phyloP scores from a whole-genome alignment of 2,797 vertebrate genomes.

The Cephalopachus bancanus region DNA sequence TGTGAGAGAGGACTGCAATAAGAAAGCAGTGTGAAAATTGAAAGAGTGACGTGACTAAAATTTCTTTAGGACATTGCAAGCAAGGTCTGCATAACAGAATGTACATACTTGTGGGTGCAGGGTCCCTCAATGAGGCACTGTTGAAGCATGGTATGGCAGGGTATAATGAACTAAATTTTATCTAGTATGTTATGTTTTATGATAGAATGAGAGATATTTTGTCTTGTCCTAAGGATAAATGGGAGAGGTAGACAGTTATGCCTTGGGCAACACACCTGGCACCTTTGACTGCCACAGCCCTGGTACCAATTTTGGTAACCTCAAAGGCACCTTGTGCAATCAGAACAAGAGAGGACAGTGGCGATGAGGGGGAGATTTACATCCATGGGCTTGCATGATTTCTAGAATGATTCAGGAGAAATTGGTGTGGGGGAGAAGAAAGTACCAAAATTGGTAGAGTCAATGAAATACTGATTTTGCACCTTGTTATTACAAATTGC shows the following conservation, averaged over 20 bases:
- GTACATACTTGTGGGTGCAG: background rate
- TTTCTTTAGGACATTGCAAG: background rate
- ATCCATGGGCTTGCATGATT: accelerated
- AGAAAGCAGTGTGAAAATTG: conserved; percentile 6
- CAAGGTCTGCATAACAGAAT: background rate
- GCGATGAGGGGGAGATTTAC: background rate
- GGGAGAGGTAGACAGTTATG: background rate
- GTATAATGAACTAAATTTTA: background rate
- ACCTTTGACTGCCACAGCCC: background rate
- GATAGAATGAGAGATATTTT: background rate
- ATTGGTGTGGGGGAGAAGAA: background rate
- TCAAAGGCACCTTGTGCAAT: background rate
- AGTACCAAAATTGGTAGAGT: background rate
- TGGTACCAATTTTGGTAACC: background rate
- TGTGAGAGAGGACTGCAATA: background rate
- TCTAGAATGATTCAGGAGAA: background rate
- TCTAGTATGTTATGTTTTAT: background rate
- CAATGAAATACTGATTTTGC: background rate
- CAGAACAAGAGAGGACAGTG: background rate
- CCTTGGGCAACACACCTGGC: background rate
- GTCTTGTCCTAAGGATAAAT: background rate
- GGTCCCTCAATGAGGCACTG: background rate
- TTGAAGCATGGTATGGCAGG: accelerated
- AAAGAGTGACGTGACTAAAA: conserved; percentile 33
- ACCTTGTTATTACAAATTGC: background rate